Evolutionary conservation across 2,888 invertebrate genomes (phyloP), one percentile per base, ranked within the genome.

Genomic region (Xestia sexstrigata): DNA sequence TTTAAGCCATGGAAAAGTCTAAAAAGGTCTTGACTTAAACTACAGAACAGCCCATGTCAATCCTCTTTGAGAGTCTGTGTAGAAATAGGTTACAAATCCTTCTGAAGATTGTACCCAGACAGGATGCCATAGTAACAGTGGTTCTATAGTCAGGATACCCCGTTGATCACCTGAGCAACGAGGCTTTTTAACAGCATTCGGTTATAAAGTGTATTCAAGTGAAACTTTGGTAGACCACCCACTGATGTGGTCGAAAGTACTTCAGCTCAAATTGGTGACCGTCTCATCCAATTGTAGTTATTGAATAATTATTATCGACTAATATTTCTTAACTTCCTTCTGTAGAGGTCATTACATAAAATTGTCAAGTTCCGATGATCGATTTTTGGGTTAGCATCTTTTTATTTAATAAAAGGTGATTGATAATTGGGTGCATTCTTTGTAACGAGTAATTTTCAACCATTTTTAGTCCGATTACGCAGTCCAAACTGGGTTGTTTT

Each of bases 271-370:
- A 81, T 66, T 60, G 26, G 15, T 47, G 20, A 35, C 35, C 15
- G 65, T 23, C 74, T 42, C 30, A 49, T 60, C 26, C 17, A 77
- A 73, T 45, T 62, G 30, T 71, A 60, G 23, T 30, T 70, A 70
- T 7, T 39, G 20, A 35, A 26, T 26, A 45, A 70, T 65, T 52
- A 69, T 62, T 52, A 52, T 26, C 47, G 66, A 47, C 35, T 30
- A 35, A 30, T n/a, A 67, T 70, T 78, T 47, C 58, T 26, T 1
- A 39, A 60, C 83, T 69, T 82, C 84, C 83, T 75, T 52, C 17
- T 60, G 26, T 58, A 35, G 0, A 9, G 8, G 30, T 60, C 17
- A 30, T 20, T 60, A 7, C 20, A 60, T 60, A 20, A 20, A 20
- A 62, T 62, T 15, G 60, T 2, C 60, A 62, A 62, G 30, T 62